Evolutionary conservation across 2,113 vertebrate genomes (phyloP).

Genomic region (Antechinus stuartii): DNA sequence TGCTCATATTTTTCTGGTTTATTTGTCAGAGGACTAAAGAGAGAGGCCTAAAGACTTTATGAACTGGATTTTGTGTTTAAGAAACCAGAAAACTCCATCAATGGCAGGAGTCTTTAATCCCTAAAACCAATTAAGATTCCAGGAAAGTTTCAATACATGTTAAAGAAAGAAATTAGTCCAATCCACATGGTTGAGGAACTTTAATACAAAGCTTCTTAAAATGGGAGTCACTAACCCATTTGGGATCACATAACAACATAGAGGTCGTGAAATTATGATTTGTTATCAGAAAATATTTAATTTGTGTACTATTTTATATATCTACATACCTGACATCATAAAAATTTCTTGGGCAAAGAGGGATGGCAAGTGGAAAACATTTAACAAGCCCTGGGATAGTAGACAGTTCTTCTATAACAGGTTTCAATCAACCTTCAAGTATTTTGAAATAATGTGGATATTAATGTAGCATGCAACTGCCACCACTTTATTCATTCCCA

Average conservation of each 20-base stretch:
- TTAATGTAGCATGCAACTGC: background rate
- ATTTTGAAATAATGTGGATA: background rate
- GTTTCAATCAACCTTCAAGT: background rate
- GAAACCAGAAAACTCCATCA: background rate
- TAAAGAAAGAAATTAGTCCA: background rate
- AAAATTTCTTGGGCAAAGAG: too few species aligned
- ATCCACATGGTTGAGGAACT: background rate
- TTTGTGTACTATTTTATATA: too few species aligned
- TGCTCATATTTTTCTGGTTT: background rate
- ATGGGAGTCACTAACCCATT: too few species aligned
- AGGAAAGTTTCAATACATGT: background rate
- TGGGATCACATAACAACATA: too few species aligned
- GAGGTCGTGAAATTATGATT: too few species aligned
- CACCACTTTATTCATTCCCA: background rate
- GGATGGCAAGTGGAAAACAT: too few species aligned
- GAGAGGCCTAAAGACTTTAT: background rate
- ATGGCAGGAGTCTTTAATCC: background rate
- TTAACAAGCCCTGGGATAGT: too few species aligned
- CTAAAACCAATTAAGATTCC: background rate
- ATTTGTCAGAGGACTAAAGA: background rate
- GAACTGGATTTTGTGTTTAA: background rate
- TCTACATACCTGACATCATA: too few species aligned
- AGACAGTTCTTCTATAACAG: background rate
- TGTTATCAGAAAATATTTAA: too few species aligned
- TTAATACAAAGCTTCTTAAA: background rate